Conservation (phyloP, 2,797 vertebrate species). For the Sebastes vulpes region DNA sequence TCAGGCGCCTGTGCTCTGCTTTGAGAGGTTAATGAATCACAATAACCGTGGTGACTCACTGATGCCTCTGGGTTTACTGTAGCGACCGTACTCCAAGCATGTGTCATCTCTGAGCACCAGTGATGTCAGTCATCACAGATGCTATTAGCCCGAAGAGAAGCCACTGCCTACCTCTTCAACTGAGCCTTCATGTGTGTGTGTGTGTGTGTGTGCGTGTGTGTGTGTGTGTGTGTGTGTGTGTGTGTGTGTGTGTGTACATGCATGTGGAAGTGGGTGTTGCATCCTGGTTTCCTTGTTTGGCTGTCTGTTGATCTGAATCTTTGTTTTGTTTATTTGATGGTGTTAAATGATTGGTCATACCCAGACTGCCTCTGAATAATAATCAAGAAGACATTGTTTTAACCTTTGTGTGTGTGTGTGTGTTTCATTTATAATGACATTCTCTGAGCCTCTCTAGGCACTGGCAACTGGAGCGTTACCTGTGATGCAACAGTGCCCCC, state of each 20-base stretch:
- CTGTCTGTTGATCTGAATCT: constrained; percentile 30
- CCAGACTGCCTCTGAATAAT: constrained; percentile 14
- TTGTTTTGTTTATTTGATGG: constrained; percentile 44
- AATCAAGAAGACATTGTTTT: constrained; percentile 25
- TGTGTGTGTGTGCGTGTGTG: not conserved
- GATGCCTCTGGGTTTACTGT: constrained; percentile 25
- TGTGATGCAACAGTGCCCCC: constrained; percentile 56
- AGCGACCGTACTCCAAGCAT: constrained; percentile 26
- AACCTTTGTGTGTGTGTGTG: not conserved
- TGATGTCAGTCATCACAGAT: constrained; percentile 46
- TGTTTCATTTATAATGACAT: not conserved
- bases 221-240: not conserved
- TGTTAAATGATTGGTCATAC: constrained; percentile 50
- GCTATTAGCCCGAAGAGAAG: constrained; percentile 26
- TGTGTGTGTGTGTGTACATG: not conserved
- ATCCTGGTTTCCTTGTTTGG: constrained; percentile 4
- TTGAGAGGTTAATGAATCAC: constrained; percentile 43
- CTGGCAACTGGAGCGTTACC: not conserved
- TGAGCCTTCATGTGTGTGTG: not conserved
- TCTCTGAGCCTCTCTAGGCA: not conserved
- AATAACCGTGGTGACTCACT: constrained; percentile 24
- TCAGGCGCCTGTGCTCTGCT: not conserved
- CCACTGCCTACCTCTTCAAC: not conserved
- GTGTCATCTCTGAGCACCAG: constrained; percentile 40
- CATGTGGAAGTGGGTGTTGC: not conserved